Conservation (phyloP, 30 jellyfish, hydroid and myxozoan genomes). For the Pelagia noctiluca region DNA sequence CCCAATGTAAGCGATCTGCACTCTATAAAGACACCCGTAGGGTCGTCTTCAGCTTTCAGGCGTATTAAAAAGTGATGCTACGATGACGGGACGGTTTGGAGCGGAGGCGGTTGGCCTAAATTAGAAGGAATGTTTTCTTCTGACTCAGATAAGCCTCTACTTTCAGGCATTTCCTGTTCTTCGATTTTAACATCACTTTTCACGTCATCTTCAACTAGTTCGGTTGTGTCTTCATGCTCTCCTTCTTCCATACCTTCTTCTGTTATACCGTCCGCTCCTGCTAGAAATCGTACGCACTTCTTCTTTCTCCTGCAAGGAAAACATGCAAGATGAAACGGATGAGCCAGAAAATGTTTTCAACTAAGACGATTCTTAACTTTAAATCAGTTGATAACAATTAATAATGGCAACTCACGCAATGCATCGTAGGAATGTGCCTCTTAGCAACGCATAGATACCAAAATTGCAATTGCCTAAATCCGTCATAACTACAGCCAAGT, state of each 20-base stretch:
- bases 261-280: conserved; percentile 94
- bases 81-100: conserved; percentile 58
- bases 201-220: conserved; percentile 48
- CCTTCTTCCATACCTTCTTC: conserved; percentile 89
- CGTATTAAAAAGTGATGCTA: not conserved
- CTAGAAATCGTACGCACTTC: conserved; percentile 95
- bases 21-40: not conserved
- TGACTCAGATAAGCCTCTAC: conserved; percentile 44
- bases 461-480: not conserved
- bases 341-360: not conserved
- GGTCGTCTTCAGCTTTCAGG: not conserved
- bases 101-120: conserved; percentile 53
- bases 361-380: too few relatives aligned
- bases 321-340: not conserved
- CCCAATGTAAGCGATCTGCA: not conserved
- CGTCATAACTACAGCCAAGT: not conserved
- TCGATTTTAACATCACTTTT: conserved; percentile 41
- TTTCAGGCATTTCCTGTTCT: conserved; percentile 62
- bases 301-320: conserved; percentile 91
- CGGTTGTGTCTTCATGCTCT: conserved; percentile 72
- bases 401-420: not conserved
- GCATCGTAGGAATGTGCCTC: not conserved
- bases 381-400: not conserved
- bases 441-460: not conserved
- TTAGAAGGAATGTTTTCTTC: conserved; percentile 39